Evolutionary conservation across 1,140 invertebrate species (phyloP), one percentile per base, ranked within the genome.

Genomic region (Drosophila bocki): DNA sequence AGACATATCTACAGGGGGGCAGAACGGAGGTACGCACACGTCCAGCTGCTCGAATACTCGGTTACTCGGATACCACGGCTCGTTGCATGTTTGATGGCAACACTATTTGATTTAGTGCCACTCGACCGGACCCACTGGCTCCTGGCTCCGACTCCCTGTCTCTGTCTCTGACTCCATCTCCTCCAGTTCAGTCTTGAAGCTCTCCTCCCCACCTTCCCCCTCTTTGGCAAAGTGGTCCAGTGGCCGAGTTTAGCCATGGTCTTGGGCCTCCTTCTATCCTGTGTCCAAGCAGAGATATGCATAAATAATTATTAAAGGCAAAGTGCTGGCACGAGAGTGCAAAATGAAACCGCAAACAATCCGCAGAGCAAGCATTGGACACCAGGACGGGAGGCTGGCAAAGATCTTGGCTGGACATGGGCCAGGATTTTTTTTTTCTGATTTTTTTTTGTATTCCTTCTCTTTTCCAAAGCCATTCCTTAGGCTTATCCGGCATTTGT

Each of bases 71-170:
- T 56, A 39, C 53, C 53, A 78, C 53, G 78, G 78, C 82, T 86
- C 75, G 82, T 86, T 85, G 78, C 82, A 75, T 86, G 78, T 75
- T 82, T 86, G 82, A 85, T 85, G 78, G 78, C 57, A 69, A 59
- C 72, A 75, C 64, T 85, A 85, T 85, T 85, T 85, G 78, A 85
- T 86, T 81, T 86, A 81, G 78, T 86, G 78, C 56, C 62, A 81
- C 82, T 85, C 82, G 67, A 85, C 67, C 68, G 78, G 64, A 76
- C 74, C 48, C 60, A 72, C 44, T 47, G 64, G 29, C 37, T 44
- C 19, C 29, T 54, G 32, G 11, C 48, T 51, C 26, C 22, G 2
- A 22, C 22, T 22, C 22, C 22, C 22, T 17, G 33, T 1, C 53
- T 33, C 29, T 17, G 50, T 0, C 50, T 51, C 15, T 2, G 17